Evolutionary conservation across 2,797 vertebrate species (phyloP).

Genomic region (Xenopus petersii): DNA sequence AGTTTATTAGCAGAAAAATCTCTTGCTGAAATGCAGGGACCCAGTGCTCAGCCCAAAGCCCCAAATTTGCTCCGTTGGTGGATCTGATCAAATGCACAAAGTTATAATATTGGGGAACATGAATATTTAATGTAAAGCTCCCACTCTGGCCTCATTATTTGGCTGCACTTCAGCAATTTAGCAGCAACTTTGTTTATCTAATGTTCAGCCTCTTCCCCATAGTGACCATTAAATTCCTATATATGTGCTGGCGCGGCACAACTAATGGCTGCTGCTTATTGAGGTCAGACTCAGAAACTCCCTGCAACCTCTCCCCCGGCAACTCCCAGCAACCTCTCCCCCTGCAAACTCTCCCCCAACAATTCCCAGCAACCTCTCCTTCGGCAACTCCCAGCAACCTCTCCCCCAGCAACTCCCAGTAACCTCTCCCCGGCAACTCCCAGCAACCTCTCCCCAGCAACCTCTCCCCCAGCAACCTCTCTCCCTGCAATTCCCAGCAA

Average conservation of each 20-base stretch:
- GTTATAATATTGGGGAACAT: conserved; percentile 65
- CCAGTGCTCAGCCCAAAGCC: conserved; percentile 21
- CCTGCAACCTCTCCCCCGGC: too few relatives aligned
- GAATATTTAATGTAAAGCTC: conserved; percentile 67
- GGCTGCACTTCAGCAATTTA: conserved; percentile 62
- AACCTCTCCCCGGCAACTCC: too few relatives aligned
- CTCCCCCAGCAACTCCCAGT: too few relatives aligned
- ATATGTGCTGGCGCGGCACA: conserved; percentile 23
- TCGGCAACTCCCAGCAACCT: too few relatives aligned
- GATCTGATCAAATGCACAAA: conserved; percentile 60
- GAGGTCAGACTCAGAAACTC: conserved; percentile 12
- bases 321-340: too few relatives aligned
- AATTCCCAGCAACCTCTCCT: too few relatives aligned
- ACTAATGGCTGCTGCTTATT: not conserved
- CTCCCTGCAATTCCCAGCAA: too few relatives aligned
- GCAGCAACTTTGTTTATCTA: conserved; percentile 57
- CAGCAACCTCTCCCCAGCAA: too few relatives aligned
- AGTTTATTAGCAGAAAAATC: too few relatives aligned
- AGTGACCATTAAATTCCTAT: conserved; percentile 60
- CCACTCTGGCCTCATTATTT: conserved; percentile 61
- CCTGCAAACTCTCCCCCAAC: too few relatives aligned
- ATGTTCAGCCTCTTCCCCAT: conserved; percentile 53
- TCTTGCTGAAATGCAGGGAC: too few relatives aligned
- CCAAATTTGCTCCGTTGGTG: conserved; percentile 58
- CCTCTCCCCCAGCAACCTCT: too few relatives aligned